Evolutionary conservation across 1,140 invertebrate genomes (phyloP).

Genomic region (Pachyrhynchus sulphureomaculatus): DNA sequence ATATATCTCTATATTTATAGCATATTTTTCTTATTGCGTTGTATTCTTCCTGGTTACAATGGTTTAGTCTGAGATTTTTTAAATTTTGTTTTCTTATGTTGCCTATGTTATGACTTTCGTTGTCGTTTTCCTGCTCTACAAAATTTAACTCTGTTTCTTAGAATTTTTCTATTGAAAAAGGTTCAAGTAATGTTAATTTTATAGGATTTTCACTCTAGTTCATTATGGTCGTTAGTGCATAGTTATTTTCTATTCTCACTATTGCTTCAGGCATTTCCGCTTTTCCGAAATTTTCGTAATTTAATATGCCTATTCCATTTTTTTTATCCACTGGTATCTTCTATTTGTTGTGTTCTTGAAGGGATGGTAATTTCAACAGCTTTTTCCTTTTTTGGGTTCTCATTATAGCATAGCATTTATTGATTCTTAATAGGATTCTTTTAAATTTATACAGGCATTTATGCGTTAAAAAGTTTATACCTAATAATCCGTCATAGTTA

Average conservation of each 20-base stretch:
- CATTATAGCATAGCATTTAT: no score
- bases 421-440: no score
- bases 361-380: no score
- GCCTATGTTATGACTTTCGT: not conserved
- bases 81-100: conserved; percentile 17
- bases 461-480: no score
- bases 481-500: no score
- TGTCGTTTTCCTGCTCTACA: conserved; percentile 1
- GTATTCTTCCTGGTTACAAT: conserved; percentile 31
- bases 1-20: conserved; percentile 26
- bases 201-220: conserved; percentile 19
- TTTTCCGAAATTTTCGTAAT: conserved; percentile 18
- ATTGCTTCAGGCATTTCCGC: conserved; percentile 21
- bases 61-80: conserved; percentile 20
- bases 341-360: no score
- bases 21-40: conserved; percentile 18
- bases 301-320: not conserved
- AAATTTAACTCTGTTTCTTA: conserved; percentile 12
- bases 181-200: conserved; percentile 16
- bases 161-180: conserved; percentile 17
- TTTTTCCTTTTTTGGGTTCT: no score
- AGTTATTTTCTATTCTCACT: conserved; percentile 21
- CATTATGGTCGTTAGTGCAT: conserved; percentile 4
- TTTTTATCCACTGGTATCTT: not conserved
- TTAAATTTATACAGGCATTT: no score